Conservation (phyloP, 2,888 invertebrate species). For the Zygothrica quintamaculata region DNA sequence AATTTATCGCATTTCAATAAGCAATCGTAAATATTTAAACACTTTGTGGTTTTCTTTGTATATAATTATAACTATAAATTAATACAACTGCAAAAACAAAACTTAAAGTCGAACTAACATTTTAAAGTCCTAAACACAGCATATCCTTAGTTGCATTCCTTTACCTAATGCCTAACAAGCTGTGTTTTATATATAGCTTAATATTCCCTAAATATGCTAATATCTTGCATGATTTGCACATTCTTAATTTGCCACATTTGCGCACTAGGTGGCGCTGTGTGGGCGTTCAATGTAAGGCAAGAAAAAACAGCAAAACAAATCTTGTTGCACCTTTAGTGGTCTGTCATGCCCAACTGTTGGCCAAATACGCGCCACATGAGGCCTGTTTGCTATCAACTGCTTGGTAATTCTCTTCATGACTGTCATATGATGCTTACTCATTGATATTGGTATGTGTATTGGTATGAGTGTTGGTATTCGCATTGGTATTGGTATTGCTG, state of each 20-base stretch:
- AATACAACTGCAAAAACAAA: too few relatives aligned
- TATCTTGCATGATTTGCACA: slow-evolving; percentile 36
- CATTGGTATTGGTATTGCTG: slow-evolving; percentile 10
- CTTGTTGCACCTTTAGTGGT: slow-evolving; percentile 63
- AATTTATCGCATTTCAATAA: too few relatives aligned
- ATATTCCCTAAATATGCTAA: neutral
- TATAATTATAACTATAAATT: too few relatives aligned
- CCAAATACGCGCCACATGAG: slow-evolving; percentile 73
- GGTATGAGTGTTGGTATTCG: too few relatives aligned
- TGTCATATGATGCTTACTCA: slow-evolving; percentile 24
- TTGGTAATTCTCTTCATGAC: slow-evolving; percentile 8
- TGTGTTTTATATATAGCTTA: too few relatives aligned
- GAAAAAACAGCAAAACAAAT: slow-evolving; percentile 31
- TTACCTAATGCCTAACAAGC: too few relatives aligned
- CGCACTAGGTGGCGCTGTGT: slow-evolving; percentile 60
- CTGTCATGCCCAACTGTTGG: slow-evolving; percentile 67
- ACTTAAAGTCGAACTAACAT: too few relatives aligned
- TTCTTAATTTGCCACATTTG: slow-evolving; percentile 35
- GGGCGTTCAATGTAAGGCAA: slow-evolving; percentile 54
- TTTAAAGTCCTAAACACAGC: too few relatives aligned
- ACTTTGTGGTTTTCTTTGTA: too few relatives aligned
- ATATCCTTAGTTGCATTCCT: too few relatives aligned
- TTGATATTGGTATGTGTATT: slow-evolving; percentile 10
- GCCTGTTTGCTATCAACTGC: slow-evolving; percentile 38
- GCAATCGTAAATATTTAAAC: too few relatives aligned